These are phyloP conservation scores for Ceratitis capitata DNA, from an alignment of 1,140 invertebrate genomes.

Conservation along the genomic window DNA sequence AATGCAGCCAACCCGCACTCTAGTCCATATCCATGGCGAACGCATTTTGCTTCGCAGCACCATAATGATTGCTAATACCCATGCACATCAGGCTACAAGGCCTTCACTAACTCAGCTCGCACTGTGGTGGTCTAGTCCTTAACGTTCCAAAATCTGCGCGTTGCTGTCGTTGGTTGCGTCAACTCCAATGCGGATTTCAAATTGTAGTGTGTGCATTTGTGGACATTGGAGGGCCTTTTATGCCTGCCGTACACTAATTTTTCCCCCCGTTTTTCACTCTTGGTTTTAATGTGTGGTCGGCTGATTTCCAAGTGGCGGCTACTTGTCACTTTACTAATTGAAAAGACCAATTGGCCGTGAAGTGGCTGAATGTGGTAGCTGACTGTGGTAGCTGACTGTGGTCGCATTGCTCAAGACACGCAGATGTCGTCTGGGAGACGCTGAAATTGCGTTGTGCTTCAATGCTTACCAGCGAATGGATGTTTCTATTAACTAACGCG, in stretches of 20 bases:
- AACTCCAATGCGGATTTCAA: neutral
- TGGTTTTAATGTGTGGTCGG: neutral
- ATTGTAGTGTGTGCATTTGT: neutral
- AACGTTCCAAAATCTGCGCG: neutral
- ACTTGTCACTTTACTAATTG: slow-evolving; percentile 33
- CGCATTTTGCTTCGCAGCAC: neutral
- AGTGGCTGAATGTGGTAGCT: neutral
- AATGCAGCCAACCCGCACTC: neutral
- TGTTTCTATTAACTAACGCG: neutral
- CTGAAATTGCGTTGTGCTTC: neutral
- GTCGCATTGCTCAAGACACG: neutral
- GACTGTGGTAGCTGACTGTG: neutral
- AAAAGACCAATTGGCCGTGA: slow-evolving; percentile 30
- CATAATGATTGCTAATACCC: neutral
- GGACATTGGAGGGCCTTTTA: neutral
- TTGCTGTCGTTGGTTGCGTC: neutral
- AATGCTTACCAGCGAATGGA: neutral
- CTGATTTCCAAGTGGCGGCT: neutral
- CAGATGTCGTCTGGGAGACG: too few species aligned
- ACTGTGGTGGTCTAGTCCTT: neutral
- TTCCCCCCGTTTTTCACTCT: neutral
- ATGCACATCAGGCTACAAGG: neutral
- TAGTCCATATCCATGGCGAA: neutral
- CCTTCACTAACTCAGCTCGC: neutral
- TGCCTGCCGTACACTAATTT: neutral